Base-by-base conservation (phyloP, 1,140 invertebrate species). In the Agrilus planipennis region DNA sequence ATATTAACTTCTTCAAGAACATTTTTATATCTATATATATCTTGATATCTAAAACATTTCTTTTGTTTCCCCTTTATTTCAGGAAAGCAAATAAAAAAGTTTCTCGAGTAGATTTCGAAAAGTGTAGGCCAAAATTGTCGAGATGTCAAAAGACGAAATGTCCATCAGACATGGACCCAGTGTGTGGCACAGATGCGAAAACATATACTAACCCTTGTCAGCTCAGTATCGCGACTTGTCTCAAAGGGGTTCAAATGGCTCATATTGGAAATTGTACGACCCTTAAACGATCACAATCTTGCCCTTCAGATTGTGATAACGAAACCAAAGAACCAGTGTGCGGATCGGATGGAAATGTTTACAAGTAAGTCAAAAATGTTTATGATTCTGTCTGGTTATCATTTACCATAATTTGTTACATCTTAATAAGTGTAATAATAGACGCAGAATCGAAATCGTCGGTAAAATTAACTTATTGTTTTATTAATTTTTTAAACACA, bases 341-440 rank as follows among this genome's bases (percentile, higher is more conserved):
- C 63, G 90, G 86, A 22, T 89, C 83, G 23, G 85, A 95, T 59
- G 86, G 89, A 49, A 88, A 89, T 55, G 87, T 89, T 44, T 95
- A 94, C 64, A 77, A 73, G 76, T 89, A 74, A 62, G 61, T 50
- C n/a, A n/a, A n/a, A n/a, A n/a, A n/a, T n/a, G n/a, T n/a, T n/a
- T n/a, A n/a, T n/a, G n/a, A n/a, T n/a, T n/a, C n/a, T n/a, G n/a
- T n/a, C n/a, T n/a, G n/a, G n/a, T n/a, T n/a, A n/a, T n/a, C n/a
- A n/a, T n/a, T n/a, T n/a, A n/a, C n/a, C n/a, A n/a, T n/a, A n/a
- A n/a, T n/a, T n/a, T n/a, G n/a, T n/a, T n/a, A n/a, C n/a, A n/a
- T n/a, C n/a, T n/a, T n/a, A n/a, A n/a, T n/a, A n/a, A n/a, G n/a
- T n/a, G n/a, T n/a, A n/a, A n/a, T n/a, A n/a, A n/a, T n/a, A n/a